Evolutionary conservation across 2,113 vertebrate genomes (phyloP).

Genomic region (Poeciliopsis occidentalis): DNA sequence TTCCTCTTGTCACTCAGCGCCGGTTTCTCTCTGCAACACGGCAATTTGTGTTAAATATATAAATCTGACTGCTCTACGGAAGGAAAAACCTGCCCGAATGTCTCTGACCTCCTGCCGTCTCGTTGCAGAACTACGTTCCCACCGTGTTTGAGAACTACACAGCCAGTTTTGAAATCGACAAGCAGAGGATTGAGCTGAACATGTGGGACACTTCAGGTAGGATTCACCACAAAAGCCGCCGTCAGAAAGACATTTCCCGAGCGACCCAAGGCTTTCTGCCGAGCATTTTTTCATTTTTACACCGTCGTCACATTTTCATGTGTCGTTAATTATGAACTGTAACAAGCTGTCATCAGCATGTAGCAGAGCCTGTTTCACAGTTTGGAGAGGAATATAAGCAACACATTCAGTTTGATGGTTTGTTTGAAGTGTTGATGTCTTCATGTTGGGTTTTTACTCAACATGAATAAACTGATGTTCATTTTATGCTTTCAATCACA

Average conservation of each 20-base stretch:
- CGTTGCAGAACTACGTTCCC: conserved; percentile 79
- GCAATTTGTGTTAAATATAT: conserved; percentile 16
- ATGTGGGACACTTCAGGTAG: conserved; percentile 97
- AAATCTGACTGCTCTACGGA: background rate
- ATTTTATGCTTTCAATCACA: background rate
- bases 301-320: background rate
- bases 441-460: background rate
- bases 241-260: background rate
- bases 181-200: conserved; percentile 94
- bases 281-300: background rate
- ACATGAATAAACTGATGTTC: no score
- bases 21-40: conserved; percentile 7
- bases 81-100: conserved; percentile 6
- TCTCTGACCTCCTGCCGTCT: conserved; percentile 29
- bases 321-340: conserved; percentile 19
- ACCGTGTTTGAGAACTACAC: conserved; percentile 96
- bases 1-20: conserved; percentile 21
- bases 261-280: background rate
- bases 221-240: background rate
- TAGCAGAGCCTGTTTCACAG: no score
- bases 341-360: conserved; percentile 8
- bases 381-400: no score
- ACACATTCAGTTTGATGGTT: no score
- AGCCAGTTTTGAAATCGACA: conserved; percentile 92
- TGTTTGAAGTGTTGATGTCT: background rate